A percentile compares a stretch with the other conserved stretches of the same genome.
Conservation (phyloP, 2,888 invertebrate species). For the Cepaea hortensis region DNA sequence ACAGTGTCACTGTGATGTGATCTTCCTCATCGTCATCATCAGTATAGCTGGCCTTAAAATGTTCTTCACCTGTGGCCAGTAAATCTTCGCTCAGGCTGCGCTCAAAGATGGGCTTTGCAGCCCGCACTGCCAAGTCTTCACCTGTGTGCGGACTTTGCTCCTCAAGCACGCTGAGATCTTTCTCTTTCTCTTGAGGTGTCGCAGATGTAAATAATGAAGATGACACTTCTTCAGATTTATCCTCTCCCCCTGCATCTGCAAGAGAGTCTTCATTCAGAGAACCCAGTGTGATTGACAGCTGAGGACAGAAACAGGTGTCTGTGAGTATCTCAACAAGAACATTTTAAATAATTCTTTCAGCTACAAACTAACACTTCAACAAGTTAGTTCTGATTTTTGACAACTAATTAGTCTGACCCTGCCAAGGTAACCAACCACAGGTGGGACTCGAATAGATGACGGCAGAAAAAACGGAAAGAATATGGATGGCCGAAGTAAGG, state of each 20-base stretch:
- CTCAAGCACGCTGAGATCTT: conserved; percentile 1
- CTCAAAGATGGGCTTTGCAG: neutral
- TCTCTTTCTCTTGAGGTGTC: conserved; percentile 1
- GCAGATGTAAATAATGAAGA: neutral
- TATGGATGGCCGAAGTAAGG: no score
- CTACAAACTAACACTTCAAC: no score
- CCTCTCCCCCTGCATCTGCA: neutral
- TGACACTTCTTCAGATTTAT: conserved; percentile 9
- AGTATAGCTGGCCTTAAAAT: conserved; percentile 47
- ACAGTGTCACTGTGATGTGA: conserved; percentile 46
- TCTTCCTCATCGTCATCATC: conserved; percentile 48
- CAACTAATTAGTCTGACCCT: no score
- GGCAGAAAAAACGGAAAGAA: no score
- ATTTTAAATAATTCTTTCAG: no score
- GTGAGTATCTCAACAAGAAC: no score
- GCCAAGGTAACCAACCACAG: no score
- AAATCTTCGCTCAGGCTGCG: conserved; percentile 49
- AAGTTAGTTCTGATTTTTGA: no score
- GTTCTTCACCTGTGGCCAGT: conserved; percentile 36
- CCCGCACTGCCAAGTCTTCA: neutral
- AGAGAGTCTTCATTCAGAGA: conserved; percentile 35
- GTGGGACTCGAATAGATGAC: no score
- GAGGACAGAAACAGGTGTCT: neutral
- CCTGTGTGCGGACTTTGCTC: neutral
- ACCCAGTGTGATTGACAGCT: conserved; percentile 42